Percentiles rank a stretch among this genome's conserved stretches.
phyloP scores from a whole-genome alignment of 2,797 vertebrate genomes.

The Rhinatrema bivittatum region DNA sequence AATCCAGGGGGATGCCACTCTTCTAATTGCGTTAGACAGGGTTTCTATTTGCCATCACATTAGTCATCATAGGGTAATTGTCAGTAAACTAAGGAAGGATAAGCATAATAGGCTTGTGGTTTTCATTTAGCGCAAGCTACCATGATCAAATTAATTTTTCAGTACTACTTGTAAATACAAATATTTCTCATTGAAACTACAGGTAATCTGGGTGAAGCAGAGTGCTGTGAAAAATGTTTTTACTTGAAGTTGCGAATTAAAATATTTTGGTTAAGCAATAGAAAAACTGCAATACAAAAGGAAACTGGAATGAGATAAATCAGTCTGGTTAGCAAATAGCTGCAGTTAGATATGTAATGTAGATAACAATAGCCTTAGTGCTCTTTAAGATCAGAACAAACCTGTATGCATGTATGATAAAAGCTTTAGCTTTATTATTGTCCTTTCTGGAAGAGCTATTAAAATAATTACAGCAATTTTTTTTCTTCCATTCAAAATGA shows the following conservation, averaged over 20 bases:
- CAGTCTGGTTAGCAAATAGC: constrained; percentile 22
- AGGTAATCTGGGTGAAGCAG: no score
- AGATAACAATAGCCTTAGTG: constrained; percentile 14
- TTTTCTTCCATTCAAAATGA: constrained; percentile 17
- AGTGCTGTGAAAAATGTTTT: no score
- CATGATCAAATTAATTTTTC: no score
- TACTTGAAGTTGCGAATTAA: constrained; percentile 33
- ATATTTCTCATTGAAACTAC: no score
- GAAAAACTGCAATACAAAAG: constrained; percentile 16
- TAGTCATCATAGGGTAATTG: no score
- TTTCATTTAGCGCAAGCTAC: no score
- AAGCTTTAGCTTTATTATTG: constrained; percentile 19
- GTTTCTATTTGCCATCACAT: no score
- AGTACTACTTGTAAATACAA: no score
- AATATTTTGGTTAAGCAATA: constrained; percentile 15
- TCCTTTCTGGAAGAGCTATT: constrained; percentile 29
- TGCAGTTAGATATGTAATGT: constrained; percentile 28
- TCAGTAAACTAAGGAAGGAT: no score
- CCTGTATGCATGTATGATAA: background rate
- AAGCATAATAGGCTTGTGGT: no score
- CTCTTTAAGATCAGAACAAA: constrained; percentile 12
- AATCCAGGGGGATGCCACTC: no score
- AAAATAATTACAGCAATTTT: constrained; percentile 40
- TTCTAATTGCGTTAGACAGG: no score
- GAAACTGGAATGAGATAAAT: constrained; percentile 28